Percentiles rank a stretch among this genome's conserved stretches.
These are phyloP conservation scores for Alosa sapidissima DNA, from an alignment of 2,797 vertebrate species.

Conservation along the genomic window DNA sequence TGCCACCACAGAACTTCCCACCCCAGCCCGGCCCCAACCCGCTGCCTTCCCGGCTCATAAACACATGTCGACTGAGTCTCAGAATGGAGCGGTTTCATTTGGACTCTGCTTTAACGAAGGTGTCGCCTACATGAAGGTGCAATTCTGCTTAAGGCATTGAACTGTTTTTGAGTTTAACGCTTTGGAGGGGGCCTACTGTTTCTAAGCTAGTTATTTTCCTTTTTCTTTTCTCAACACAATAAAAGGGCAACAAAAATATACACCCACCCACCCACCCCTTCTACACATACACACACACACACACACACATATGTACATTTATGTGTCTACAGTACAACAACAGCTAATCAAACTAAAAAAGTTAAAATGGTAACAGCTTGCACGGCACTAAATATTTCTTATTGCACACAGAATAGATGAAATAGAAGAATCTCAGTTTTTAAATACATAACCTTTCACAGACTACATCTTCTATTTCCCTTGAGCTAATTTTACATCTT, in stretches of 20 bases:
- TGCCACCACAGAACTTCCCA: not conserved
- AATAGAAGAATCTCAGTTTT: constrained; percentile 20
- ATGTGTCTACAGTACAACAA: not conserved
- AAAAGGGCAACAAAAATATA: constrained; percentile 3
- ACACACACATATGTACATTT: not conserved
- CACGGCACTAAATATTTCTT: constrained; percentile 13
- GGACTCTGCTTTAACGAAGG: not conserved
- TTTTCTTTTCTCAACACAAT: not conserved
- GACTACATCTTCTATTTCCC: constrained; percentile 7
- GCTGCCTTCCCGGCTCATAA: not conserved
- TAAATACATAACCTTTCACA: constrained; percentile 13
- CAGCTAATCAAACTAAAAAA: not conserved
- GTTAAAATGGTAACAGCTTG: not conserved
- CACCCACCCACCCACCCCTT: not conserved
- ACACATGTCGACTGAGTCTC: not conserved
- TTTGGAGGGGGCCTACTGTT: not conserved
- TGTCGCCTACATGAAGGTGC: not conserved
- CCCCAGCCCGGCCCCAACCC: not conserved
- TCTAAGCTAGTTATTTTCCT: not conserved
- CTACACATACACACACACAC: not conserved
- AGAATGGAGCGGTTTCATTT: not conserved
- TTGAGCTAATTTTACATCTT: not conserved
- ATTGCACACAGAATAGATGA: constrained; percentile 22
- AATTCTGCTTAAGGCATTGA: constrained; percentile 19
- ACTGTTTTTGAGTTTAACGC: not conserved